Percentiles rank a stretch among this genome's conserved stretches.
Evolutionary conservation across 2,888 invertebrate species (phyloP).

Genomic region (Ischnura elegans): DNA sequence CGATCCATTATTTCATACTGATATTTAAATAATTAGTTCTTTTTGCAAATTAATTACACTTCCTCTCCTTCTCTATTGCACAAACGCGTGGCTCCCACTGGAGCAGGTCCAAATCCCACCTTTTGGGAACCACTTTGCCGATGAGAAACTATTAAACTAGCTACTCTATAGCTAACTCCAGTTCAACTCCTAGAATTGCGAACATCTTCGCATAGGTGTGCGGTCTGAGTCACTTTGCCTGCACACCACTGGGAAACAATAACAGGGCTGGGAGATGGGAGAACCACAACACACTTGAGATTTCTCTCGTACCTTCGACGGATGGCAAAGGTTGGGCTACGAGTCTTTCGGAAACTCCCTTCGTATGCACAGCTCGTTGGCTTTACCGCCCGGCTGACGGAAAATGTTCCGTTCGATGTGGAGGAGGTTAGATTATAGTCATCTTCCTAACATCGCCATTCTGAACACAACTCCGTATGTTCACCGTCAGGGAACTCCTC

Average conservation of each 20-base stretch:
- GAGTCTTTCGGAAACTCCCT: neutral
- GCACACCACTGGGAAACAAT: neutral
- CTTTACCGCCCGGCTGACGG: neutral
- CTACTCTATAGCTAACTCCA: neutral
- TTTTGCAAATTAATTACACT: neutral
- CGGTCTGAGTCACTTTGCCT: neutral
- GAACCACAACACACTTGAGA: neutral
- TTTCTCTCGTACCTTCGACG: neutral
- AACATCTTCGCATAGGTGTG: neutral
- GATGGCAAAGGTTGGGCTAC: neutral
- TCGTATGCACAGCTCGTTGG: neutral
- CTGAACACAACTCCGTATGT: neutral
- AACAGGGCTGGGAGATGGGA: neutral
- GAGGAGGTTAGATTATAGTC: neutral
- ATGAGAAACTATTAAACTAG: neutral
- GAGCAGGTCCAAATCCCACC: neutral
- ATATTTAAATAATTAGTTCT: neutral
- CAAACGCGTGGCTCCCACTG: neutral
- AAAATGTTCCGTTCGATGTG: neutral
- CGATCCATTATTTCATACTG: neutral
- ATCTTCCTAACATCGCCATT: neutral
- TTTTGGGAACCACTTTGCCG: neutral
- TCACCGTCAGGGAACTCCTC: neutral
- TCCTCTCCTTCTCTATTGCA: neutral
- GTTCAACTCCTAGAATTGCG: neutral